A percentile compares a stretch with the other conserved stretches of the same genome.
phyloP scores from a whole-genome alignment of 2,797 vertebrate species.

The Micropoecilia bifurca region DNA sequence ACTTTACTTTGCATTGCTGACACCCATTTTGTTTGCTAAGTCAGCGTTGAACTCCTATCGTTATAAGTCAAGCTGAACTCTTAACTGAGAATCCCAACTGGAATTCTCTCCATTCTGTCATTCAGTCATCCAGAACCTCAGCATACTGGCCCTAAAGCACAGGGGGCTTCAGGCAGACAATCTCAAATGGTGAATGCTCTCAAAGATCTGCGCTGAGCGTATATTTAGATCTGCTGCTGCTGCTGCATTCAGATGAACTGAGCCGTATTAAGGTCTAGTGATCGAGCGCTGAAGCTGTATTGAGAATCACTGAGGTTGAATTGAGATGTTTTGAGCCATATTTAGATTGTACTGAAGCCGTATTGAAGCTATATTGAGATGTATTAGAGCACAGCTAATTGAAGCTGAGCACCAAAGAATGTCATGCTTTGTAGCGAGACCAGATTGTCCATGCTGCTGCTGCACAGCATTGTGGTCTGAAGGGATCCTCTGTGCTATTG shows the following conservation, averaged over 20 bases:
- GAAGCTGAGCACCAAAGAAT: constrained; percentile 80
- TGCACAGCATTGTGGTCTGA: constrained; percentile 64
- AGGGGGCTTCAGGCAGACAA: constrained; percentile 61
- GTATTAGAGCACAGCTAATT: constrained; percentile 83
- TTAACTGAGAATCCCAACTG: constrained; percentile 65
- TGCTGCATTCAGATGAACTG: constrained; percentile 73
- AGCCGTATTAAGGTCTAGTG: constrained; percentile 69
- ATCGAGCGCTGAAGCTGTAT: constrained; percentile 61
- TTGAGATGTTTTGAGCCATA: constrained; percentile 80
- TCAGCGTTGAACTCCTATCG: constrained; percentile 68
- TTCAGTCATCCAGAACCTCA: constrained; percentile 59
- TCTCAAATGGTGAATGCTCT: constrained; percentile 50
- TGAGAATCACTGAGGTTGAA: constrained; percentile 76
- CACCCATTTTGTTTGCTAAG: constrained; percentile 75
- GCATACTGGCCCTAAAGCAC: constrained; percentile 46
- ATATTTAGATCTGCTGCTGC: constrained; percentile 67
- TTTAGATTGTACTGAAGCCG: constrained; percentile 70
- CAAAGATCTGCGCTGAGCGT: constrained; percentile 41
- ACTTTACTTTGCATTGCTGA: constrained; percentile 55
- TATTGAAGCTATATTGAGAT: constrained; percentile 74
- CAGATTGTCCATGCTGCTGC: constrained; percentile 72
- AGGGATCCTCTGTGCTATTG: constrained; percentile 74
- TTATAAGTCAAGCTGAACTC: constrained; percentile 74
- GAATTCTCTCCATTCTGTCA: constrained; percentile 67
- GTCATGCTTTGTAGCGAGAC: constrained; percentile 70